Percentiles rank a stretch among this genome's conserved stretches.
These are phyloP conservation scores for Haplotaxodon microlepis DNA, from an alignment of 2,113 vertebrate species.

Conservation along the genomic window DNA sequence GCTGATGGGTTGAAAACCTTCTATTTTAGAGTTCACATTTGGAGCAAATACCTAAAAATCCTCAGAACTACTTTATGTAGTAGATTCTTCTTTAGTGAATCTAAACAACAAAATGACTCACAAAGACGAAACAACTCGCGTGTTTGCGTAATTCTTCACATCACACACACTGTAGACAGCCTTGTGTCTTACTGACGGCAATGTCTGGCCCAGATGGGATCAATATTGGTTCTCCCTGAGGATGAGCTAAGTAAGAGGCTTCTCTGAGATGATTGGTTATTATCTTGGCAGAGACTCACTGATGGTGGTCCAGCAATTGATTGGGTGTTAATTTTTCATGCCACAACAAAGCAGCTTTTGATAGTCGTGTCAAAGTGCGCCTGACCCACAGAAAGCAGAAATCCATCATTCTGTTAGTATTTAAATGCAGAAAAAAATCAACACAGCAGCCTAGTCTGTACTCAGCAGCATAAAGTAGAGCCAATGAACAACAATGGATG, in stretches of 20 bases:
- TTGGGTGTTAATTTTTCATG: conserved; percentile 3
- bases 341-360: not conserved
- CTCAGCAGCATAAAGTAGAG: not conserved
- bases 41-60: not conserved
- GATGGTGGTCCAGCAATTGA: not conserved
- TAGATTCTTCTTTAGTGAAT: not conserved
- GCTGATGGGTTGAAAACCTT: not conserved
- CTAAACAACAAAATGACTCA: not conserved
- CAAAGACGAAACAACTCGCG: not conserved
- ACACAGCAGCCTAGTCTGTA: not conserved
- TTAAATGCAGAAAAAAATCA: not conserved
- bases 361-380: not conserved
- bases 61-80: not conserved
- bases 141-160: not conserved
- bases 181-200: not conserved
- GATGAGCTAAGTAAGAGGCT: conserved; percentile 32
- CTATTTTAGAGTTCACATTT: not conserved
- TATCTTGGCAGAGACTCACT: conserved; percentile 9
- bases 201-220: not conserved
- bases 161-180: not conserved
- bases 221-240: conserved; percentile 1
- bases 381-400: not conserved
- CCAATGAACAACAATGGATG: not conserved
- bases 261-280: conserved; percentile 6
- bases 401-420: not conserved